phyloP scores from a whole-genome alignment of 1,140 invertebrate species.

The Drosophila cardini region DNA sequence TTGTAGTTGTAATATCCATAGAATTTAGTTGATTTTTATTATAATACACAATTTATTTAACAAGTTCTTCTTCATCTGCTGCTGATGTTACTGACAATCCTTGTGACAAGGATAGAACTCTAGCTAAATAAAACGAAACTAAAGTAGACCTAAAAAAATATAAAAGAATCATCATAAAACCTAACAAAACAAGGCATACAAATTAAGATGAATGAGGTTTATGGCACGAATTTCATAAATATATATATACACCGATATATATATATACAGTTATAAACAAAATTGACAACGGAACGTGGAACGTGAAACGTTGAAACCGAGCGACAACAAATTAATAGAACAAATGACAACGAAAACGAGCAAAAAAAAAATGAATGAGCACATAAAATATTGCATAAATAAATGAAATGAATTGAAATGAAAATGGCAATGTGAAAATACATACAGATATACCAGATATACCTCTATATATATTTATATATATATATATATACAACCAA shows the following conservation, averaged over 20 bases:
- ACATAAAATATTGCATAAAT: slow-evolving; percentile 83
- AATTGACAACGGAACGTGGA: slow-evolving; percentile 60
- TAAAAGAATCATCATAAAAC: slow-evolving; percentile 49
- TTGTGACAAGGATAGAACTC: slow-evolving; percentile 36
- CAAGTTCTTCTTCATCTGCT: slow-evolving; percentile 1
- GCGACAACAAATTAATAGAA: slow-evolving; percentile 79
- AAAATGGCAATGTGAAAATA: slow-evolving; percentile 77
- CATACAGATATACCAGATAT: slow-evolving; percentile 17
- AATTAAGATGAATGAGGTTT: slow-evolving; percentile 82
- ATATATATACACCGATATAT: slow-evolving; percentile 34
- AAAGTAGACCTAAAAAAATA: slow-evolving; percentile 36
- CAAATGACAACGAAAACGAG: slow-evolving; percentile 57
- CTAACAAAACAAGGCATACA: slow-evolving; percentile 70
- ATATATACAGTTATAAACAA: slow-evolving; percentile 33
- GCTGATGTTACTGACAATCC: too few relatives aligned
- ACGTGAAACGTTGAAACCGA: slow-evolving; percentile 33
- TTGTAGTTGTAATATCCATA: slow-evolving; percentile 53
- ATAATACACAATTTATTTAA: slow-evolving; percentile 57
- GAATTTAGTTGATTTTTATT: slow-evolving; percentile 43
- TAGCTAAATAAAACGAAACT: slow-evolving; percentile 7
- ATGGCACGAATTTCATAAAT: slow-evolving; percentile 61
- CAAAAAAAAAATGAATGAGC: slow-evolving; percentile 68
- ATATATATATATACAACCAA: slow-evolving; percentile 48
- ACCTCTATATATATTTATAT: slow-evolving; percentile 20
- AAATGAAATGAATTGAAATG: slow-evolving; percentile 81